Evolutionary conservation across 2,888 invertebrate genomes (phyloP).

Genomic region (Lampropteryx suffumata): DNA sequence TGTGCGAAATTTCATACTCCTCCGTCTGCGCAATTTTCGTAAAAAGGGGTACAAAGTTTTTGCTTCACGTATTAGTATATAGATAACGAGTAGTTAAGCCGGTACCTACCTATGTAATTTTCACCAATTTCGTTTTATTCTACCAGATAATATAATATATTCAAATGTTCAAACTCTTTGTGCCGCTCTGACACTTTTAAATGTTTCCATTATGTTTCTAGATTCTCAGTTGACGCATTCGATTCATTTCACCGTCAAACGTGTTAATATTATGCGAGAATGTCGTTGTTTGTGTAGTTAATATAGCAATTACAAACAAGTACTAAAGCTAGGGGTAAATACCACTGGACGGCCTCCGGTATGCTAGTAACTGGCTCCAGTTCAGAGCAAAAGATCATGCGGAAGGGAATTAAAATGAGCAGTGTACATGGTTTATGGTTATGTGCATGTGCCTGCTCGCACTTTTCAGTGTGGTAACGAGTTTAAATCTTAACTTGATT

Average conservation of each 20-base stretch:
- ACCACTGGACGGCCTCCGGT: slow-evolving; percentile 69
- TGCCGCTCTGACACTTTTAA: too few relatives aligned
- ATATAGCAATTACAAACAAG: slow-evolving; percentile 1
- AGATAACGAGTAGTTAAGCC: too few relatives aligned
- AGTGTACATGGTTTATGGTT: slow-evolving; percentile 4
- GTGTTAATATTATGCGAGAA: slow-evolving; percentile 45
- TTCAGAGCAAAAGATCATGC: slow-evolving; percentile 52
- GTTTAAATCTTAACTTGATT: not conserved
- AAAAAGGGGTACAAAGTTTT: too few relatives aligned
- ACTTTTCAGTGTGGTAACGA: not conserved
- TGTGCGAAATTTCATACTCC: too few relatives aligned
- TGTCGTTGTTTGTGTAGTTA: slow-evolving; percentile 39
- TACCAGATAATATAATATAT: too few relatives aligned
- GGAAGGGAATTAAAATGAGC: slow-evolving; percentile 42
- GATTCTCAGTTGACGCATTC: slow-evolving; percentile 7
- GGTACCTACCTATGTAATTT: too few relatives aligned
- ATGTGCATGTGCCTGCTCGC: not conserved
- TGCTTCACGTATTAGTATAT: too few relatives aligned
- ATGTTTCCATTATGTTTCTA: not conserved
- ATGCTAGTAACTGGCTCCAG: slow-evolving; percentile 39
- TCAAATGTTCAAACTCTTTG: too few relatives aligned
- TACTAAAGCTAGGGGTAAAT: slow-evolving; percentile 48
- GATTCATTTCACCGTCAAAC: slow-evolving; percentile 28
- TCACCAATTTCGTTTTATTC: too few relatives aligned
- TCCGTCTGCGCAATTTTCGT: too few relatives aligned